Evolutionary conservation across 2,113 vertebrate genomes (phyloP), one percentile per base, ranked within the genome.

Genomic region (Xiphorhynchus elegans): DNA sequence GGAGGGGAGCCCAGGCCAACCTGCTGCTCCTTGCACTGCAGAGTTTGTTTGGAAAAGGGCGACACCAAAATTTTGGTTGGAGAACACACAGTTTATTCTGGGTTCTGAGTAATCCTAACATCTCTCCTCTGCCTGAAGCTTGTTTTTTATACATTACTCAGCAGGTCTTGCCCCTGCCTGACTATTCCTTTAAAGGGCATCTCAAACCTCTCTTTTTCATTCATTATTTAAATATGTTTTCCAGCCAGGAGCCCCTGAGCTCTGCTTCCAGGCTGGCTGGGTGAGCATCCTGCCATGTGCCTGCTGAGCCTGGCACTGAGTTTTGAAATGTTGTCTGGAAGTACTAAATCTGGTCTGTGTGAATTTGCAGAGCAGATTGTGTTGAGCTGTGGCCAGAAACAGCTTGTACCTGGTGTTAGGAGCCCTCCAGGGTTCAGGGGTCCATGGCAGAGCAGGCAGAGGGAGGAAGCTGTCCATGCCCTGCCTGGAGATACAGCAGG

Each of bases 131-230:
- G 93, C 74, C 95, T 87, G 80, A 79, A 92, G 91, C 84, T 95
- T 96, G 94, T 90, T 96, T 96, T 97, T 97, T 84, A 97, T 96
- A 84, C 87, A 86, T 94, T 95, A 52, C 92, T 96, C 97, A 94
- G 94, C 89, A 96, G 95, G 94, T 96, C 96, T 96, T 35, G 0
- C 89, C 88, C 96, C 86, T 96, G 96, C 83, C 83, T 81, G 83
- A 93, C 92, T 89, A 95, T 97, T 97, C 89, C 96, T 97, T 97
- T 96, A 96, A 97, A 97, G 96, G 96, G 92, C 87, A 96, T 96
- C 89, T 89, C 88, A 73, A 55, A 87, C 78, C 66, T 96, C 90
- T 96, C 64, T 62, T 77, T 87, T 78, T 64, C 84, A 73, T 93
- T 93, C 79, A 69, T 90, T 95, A 90, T 90, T 94, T 95, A 96